phyloP scores from a whole-genome alignment of 2,888 invertebrate genomes.

The Psylliodes chrysocephalus region DNA sequence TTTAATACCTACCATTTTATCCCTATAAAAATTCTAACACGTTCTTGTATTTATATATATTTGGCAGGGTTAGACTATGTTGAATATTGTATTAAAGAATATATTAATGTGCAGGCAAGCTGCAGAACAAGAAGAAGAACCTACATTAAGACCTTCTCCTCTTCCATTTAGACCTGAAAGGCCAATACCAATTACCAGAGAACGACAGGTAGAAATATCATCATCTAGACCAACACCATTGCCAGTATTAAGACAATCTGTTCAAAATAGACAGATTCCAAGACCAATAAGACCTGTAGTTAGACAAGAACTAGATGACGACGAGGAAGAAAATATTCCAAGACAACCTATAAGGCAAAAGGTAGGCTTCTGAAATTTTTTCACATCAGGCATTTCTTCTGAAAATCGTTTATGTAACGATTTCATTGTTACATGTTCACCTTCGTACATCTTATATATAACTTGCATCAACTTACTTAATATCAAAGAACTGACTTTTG shows the following conservation, averaged over 20 bases:
- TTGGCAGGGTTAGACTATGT: too few species aligned
- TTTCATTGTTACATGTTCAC: too few species aligned
- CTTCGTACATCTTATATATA: too few species aligned
- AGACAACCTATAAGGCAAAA: constrained; percentile 48
- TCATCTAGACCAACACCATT: constrained; percentile 37
- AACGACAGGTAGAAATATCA: constrained; percentile 50
- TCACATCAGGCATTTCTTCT: too few species aligned
- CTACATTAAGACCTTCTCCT: constrained; percentile 43
- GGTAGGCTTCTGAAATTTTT: constrained; percentile 29
- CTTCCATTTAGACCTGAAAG: constrained; percentile 59
- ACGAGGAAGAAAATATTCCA: constrained; percentile 42
- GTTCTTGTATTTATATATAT: too few species aligned
- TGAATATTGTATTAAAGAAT: too few species aligned
- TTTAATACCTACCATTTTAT: too few species aligned
- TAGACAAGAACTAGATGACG: constrained; percentile 52
- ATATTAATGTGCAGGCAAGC: constrained; percentile 45
- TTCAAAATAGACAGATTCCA: constrained; percentile 34
- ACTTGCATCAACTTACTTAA: too few species aligned
- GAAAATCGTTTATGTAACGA: too few species aligned
- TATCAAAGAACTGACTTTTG: too few species aligned
- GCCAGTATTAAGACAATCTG: constrained; percentile 2
- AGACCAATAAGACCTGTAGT: constrained; percentile 41
- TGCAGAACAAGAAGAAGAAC: constrained; percentile 35
- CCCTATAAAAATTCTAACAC: too few species aligned
- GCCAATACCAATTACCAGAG: constrained; percentile 58